These are phyloP conservation scores for Popillia japonica DNA, from an alignment of 1,140 invertebrate species.

Conservation along the genomic window DNA sequence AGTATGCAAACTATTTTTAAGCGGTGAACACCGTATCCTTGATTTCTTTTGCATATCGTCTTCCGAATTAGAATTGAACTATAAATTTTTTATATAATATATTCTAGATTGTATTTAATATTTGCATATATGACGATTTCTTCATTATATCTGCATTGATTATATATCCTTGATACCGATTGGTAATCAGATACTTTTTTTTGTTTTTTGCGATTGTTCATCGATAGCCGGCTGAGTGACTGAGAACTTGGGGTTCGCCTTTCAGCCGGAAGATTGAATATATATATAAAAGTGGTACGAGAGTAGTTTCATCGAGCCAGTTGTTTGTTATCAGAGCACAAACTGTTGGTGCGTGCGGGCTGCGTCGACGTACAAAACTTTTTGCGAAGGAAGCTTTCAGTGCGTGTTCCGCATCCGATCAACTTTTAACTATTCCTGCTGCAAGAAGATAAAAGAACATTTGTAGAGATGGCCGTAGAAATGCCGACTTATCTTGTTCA, in stretches of 20 bases:
- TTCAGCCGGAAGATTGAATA: neutral
- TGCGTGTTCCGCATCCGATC: neutral
- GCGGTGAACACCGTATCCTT: neutral
- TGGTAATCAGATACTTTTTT: neutral
- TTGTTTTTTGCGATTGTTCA: neutral
- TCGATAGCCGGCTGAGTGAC: too few relatives aligned
- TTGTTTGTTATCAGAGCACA: neutral
- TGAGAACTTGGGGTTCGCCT: too few relatives aligned
- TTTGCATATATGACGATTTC: neutral
- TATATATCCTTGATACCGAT: neutral
- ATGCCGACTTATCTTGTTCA: conserved; percentile 34
- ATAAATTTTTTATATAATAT: neutral
- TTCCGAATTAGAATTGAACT: neutral
- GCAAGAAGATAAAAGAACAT: neutral
- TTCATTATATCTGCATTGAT: neutral
- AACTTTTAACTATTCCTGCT: neutral
- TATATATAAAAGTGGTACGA: neutral
- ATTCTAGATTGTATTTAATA: neutral
- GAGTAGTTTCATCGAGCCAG: neutral
- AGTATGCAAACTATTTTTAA: neutral
- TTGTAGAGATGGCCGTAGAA: conserved; percentile 18
- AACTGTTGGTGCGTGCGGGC: neutral
- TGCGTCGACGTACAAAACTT: neutral
- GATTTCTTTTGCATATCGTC: neutral
- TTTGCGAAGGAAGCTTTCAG: neutral